Evolutionary conservation across 2,113 vertebrate genomes (phyloP).

Genomic region (Gnathonemus echidnorhynchus): DNA sequence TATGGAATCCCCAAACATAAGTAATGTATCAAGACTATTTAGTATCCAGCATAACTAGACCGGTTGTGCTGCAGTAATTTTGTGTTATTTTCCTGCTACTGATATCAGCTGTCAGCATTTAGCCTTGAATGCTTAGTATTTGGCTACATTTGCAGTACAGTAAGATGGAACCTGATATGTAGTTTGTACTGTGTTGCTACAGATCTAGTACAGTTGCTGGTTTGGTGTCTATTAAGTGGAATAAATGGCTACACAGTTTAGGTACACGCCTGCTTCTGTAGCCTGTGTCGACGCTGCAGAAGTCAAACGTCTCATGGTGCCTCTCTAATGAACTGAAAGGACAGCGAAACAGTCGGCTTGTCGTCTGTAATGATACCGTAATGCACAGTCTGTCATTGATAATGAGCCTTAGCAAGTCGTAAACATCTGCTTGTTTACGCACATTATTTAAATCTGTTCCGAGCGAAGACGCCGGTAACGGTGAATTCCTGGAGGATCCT

Average conservation of each 20-base stretch:
- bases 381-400: slow-evolving; percentile 9
- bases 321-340: not conserved
- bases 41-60: not conserved
- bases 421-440: not conserved
- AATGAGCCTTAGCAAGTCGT: not conserved
- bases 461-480: not conserved
- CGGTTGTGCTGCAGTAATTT: not conserved
- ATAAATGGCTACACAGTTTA: not conserved
- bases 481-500: not conserved
- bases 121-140: not conserved
- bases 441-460: not conserved
- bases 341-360: not conserved
- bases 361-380: not conserved
- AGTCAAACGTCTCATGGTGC: not conserved
- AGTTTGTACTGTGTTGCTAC: not conserved
- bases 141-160: not conserved
- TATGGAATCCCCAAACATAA: not conserved
- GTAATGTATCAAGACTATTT: not conserved
- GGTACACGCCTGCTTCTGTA: not conserved
- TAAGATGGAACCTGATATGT: not conserved
- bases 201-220: not conserved
- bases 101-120: not conserved
- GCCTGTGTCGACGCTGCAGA: not conserved
- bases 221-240: not conserved
- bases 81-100: not conserved